Evolutionary conservation across 2,797 vertebrate species (phyloP).

Genomic region (Mormyrus proboscirostris): DNA sequence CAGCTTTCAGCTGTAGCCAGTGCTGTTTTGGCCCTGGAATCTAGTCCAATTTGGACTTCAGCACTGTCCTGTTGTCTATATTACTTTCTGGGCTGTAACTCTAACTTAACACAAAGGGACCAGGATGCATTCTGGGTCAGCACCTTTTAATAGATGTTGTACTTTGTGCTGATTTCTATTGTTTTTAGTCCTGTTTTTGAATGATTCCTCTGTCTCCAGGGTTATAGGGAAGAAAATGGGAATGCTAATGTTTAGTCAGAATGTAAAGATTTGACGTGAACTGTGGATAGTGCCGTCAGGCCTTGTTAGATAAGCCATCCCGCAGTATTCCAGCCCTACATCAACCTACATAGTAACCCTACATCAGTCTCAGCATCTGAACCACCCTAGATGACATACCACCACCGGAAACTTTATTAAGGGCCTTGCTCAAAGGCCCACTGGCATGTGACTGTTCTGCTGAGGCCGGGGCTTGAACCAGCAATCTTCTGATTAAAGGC

Average conservation of each 20-base stretch:
- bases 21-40: neutral
- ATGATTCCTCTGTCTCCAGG: neutral
- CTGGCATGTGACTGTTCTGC: neutral
- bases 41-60: neutral
- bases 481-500: neutral
- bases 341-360: neutral
- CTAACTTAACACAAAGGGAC: neutral
- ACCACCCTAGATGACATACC: neutral
- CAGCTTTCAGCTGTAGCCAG: neutral
- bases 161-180: neutral
- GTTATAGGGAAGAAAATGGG: neutral
- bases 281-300: neutral
- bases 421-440: neutral
- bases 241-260: neutral
- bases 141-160: neutral
- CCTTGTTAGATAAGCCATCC: neutral
- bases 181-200: neutral
- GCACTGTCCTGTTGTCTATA: neutral
- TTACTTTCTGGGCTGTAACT: neutral
- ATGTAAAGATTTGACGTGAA: neutral
- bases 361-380: neutral
- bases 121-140: neutral
- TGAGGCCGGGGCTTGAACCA: neutral
- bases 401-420: neutral
- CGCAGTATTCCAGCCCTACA: neutral